phyloP scores from a whole-genome alignment of 2,113 vertebrate species.

The Ardeotis arabs region DNA sequence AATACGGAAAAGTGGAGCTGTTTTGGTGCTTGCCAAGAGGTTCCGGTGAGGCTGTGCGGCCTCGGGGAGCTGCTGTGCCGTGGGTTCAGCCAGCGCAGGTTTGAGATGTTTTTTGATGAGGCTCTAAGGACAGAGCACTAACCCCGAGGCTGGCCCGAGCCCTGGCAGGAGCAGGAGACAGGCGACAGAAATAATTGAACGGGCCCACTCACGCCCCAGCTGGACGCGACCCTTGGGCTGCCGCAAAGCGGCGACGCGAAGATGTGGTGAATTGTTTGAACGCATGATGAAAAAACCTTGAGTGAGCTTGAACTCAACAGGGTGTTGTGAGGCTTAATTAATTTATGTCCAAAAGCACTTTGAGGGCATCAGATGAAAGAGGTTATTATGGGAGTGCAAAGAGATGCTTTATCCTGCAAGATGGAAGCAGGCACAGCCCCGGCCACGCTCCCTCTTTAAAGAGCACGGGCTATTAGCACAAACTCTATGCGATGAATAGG shows the following conservation, averaged over 20 bases:
- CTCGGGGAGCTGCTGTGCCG: not conserved
- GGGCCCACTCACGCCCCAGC: not conserved
- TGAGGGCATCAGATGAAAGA: conserved; percentile 11
- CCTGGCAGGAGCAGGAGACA: not conserved
- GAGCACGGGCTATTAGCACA: not conserved
- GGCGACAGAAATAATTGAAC: not conserved
- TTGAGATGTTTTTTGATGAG: not conserved
- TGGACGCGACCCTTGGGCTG: not conserved
- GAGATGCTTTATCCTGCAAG: conserved; percentile 4
- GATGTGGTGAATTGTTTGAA: not conserved
- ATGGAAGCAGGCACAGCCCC: not conserved
- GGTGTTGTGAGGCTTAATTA: conserved; percentile 45
- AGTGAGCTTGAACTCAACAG: not conserved
- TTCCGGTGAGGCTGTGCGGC: fast-evolving
- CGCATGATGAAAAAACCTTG: not conserved
- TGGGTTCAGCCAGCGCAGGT: not conserved
- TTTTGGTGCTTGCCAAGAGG: not conserved
- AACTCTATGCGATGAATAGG: not conserved
- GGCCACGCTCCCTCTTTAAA: not conserved
- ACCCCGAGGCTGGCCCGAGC: not conserved
- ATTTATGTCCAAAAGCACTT: conserved; percentile 46
- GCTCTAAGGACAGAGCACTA: not conserved
- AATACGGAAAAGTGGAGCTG: not conserved
- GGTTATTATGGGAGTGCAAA: not conserved
- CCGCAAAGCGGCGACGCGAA: fast-evolving